Base-by-base conservation (phyloP, 2,113 vertebrate genomes). In the Apaloderma vittatum region DNA sequence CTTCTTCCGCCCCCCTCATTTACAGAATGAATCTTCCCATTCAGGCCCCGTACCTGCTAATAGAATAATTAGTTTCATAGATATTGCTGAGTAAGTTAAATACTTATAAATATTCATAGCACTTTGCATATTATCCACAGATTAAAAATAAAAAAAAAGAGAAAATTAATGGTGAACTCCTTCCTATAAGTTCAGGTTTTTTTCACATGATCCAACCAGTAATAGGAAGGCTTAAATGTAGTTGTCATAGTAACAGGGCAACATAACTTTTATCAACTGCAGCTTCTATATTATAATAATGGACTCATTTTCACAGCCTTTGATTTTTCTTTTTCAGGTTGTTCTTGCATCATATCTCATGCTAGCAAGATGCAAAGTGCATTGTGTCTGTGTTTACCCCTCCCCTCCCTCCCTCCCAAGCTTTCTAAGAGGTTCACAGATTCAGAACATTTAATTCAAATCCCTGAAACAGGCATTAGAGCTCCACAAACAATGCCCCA, bases 161-260 rank as follows among this genome's bases (percentile, higher is more conserved):
- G 17, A 81, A 90, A 95, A 95, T 79, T 90, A 93, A 46, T 82
- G 8, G 57, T 74, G 62, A 95, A 77, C 51, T 95, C 36, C 9
- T n/a, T 73, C 83, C 91, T 83, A n/a, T 37, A 37, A 86, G 72
- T 34, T 85, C 30, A 68, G n/a, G 21, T 14, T 86, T 85, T 91
- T 40, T 96, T 66, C 65, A 66, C 85, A 76, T 54, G 72, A 54
- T 65, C 51, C 90, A 74, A 54, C 82, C 94, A 67, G 66, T 93
- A 97, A 88, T 45, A 65, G 37, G 70, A 88, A 96, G 86, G 62
- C 96, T 96, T 94, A 79, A 73, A 95, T 91, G 45, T 61, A 71
- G 91, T 97, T 97, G 92, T 78, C 91, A 98, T 97, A 94, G 96
- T 76, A 97, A 98, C 86, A 92, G 75, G 24, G 70, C 46, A 88